A percentile compares a stretch with the other conserved stretches of the same genome.
Conservation (phyloP, 2,113 vertebrate species). For the Rhegmatorhina hoffmannsi region DNA sequence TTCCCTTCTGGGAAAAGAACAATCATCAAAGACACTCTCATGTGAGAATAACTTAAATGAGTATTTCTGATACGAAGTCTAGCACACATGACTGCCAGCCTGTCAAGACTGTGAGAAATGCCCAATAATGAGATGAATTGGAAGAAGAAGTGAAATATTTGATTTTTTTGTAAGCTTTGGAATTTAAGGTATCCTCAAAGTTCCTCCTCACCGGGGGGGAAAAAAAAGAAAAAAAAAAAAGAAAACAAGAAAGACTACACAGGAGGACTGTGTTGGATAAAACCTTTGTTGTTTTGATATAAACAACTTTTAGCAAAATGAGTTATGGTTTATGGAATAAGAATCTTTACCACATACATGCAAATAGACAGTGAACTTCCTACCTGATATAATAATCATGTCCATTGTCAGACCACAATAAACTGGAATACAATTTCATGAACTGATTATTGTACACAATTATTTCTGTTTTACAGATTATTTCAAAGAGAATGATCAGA, state of each 20-base stretch:
- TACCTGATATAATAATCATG: neutral
- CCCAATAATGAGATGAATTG: neutral
- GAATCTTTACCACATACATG: neutral
- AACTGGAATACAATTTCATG: neutral
- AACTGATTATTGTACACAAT: constrained; percentile 36
- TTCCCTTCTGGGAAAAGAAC: neutral
- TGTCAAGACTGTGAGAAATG: neutral
- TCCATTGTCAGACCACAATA: neutral
- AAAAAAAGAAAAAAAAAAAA: neutral
- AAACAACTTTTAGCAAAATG: neutral
- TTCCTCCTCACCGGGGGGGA: neutral
- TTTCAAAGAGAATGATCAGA: constrained; percentile 70
- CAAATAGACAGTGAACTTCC: neutral
- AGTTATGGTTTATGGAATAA: neutral
- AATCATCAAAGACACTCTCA: neutral
- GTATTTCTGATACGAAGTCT: neutral
- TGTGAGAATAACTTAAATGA: neutral
- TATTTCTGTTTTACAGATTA: constrained; percentile 70
- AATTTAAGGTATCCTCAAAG: neutral
- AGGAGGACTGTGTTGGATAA: neutral
- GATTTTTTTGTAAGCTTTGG: neutral
- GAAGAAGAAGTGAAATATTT: neutral
- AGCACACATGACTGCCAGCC: neutral
- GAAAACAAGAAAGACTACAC: neutral
- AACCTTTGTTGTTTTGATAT: neutral